Evolutionary conservation across 2,888 invertebrate species (phyloP).

Genomic region (Petrophora chlorosata): DNA sequence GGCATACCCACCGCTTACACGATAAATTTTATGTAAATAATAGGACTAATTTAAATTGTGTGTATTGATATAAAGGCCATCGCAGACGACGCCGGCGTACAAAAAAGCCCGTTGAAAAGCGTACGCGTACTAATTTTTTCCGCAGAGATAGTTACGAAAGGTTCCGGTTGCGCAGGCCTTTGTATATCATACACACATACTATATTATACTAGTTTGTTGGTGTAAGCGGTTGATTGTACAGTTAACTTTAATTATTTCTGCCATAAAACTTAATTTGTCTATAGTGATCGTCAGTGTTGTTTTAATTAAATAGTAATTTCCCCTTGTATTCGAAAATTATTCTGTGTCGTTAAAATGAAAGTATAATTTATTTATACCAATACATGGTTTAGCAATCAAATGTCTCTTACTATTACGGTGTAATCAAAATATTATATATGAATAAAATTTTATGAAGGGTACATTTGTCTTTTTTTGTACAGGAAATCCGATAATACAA

Average conservation of each 20-base stretch:
- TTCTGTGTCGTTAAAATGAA: slow-evolving; percentile 24
- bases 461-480: slow-evolving; percentile 7
- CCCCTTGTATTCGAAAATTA: slow-evolving; percentile 23
- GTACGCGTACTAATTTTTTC: too few relatives aligned
- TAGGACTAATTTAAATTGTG: slow-evolving; percentile 18
- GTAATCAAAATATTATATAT: slow-evolving; percentile 36
- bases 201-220: not conserved
- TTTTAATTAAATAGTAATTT: slow-evolving; percentile 10
- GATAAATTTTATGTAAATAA: slow-evolving; percentile 11
- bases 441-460: slow-evolving; percentile 33
- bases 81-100: too few relatives aligned
- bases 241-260: slow-evolving; percentile 6
- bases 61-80: too few relatives aligned
- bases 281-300: slow-evolving; percentile 18
- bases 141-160: too few relatives aligned
- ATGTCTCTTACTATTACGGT: slow-evolving; percentile 30
- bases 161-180: too few relatives aligned
- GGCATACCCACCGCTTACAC: not conserved
- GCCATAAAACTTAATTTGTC: slow-evolving; percentile 15
- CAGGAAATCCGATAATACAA: too few relatives aligned
- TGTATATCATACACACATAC: too few relatives aligned
- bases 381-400: slow-evolving; percentile 29
- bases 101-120: too few relatives aligned
- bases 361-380: slow-evolving; percentile 26
- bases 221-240: slow-evolving; percentile 1